Base-by-base conservation (phyloP, 2,888 invertebrate genomes). In the Netelia virgata region DNA sequence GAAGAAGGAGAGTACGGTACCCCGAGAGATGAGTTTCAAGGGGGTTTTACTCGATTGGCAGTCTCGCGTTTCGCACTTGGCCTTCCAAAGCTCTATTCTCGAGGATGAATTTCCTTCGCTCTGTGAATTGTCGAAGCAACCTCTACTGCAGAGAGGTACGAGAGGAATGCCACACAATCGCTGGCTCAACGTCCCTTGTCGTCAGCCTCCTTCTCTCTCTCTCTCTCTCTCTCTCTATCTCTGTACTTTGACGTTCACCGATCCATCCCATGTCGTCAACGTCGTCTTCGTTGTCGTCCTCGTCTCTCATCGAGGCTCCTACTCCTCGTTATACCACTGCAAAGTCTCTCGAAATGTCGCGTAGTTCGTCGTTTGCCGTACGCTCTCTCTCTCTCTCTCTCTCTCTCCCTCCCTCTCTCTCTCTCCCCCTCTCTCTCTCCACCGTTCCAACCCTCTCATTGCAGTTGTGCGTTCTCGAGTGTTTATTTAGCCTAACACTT, bases 401-500 rank as follows among this genome's bases (percentile, higher is more conserved):
- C 61, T 43, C 23, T 28, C 28, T 28, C 36, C 0, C 36, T 36
- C 36, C 20, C 57, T 43, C 73, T 73, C 57, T 36, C 36, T 28
- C 28, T 28, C 61, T 43, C 23, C 3, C 28, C 3, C 36, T 8
- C 36, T 36, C 36, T 28, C 57, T 43, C 73, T 73, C 57, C 61
- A 53, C 80, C 57, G 81, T 70, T 70, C 41, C 72, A 70, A 28
- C 76, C 69, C 74, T 66, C 57, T n/a, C 72, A 59, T 78, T 70
- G 64, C 64, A 66, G 50, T 59, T 70, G 50, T 75, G 70, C 53
- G 64, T 82, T 63, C n/a, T 66, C 11, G 86, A 89, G 88, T 90
- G 90, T 91, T 92, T 91, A 90, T 91, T 91, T 90, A 91, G 90
- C 89, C 90, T 89, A 90, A 91, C 91, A 89, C 90, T 91, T 86